These are phyloP conservation scores for Leptopilina clavipes DNA, from an alignment of 1,140 invertebrate species.

Conservation along the genomic window DNA sequence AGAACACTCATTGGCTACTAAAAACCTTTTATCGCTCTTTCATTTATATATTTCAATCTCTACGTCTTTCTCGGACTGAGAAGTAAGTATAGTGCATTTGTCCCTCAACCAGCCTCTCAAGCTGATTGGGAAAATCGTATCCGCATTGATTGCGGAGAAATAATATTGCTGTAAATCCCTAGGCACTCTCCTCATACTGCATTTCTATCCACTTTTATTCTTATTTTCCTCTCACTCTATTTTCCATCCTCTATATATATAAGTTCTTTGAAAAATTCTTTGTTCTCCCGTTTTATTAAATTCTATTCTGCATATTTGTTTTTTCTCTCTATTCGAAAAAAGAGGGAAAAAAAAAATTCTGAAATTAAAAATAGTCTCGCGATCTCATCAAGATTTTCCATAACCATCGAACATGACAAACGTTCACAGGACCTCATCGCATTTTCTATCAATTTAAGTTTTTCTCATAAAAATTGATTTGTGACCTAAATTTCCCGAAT, in stretches of 20 bases:
- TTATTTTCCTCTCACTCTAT: slow-evolving; percentile 21
- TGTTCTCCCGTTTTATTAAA: no score
- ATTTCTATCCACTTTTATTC: background rate
- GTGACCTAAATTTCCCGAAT: background rate
- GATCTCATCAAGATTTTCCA: background rate
- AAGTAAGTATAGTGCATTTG: slow-evolving; percentile 25
- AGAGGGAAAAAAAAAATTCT: background rate
- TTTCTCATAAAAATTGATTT: background rate
- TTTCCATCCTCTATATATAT: background rate
- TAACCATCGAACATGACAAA: background rate
- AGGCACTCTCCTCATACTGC: background rate
- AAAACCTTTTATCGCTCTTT: slow-evolving; percentile 5
- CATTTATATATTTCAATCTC: slow-evolving; percentile 19
- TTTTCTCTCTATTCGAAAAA: no score
- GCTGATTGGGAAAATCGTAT: slow-evolving; percentile 38
- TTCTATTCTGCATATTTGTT: no score
- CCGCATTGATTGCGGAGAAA: slow-evolving; percentile 37
- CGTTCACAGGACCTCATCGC: background rate
- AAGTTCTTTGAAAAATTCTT: no score
- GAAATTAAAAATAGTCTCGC: background rate
- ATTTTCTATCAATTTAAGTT: background rate
- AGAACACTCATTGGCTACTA: slow-evolving; percentile 22
- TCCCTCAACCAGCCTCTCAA: slow-evolving; percentile 35
- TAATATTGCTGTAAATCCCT: slow-evolving; percentile 37
- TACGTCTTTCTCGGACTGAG: slow-evolving; percentile 17